These are phyloP conservation scores for Drosophila kambysellisi DNA, from an alignment of 2,888 invertebrate genomes.

Conservation along the genomic window DNA sequence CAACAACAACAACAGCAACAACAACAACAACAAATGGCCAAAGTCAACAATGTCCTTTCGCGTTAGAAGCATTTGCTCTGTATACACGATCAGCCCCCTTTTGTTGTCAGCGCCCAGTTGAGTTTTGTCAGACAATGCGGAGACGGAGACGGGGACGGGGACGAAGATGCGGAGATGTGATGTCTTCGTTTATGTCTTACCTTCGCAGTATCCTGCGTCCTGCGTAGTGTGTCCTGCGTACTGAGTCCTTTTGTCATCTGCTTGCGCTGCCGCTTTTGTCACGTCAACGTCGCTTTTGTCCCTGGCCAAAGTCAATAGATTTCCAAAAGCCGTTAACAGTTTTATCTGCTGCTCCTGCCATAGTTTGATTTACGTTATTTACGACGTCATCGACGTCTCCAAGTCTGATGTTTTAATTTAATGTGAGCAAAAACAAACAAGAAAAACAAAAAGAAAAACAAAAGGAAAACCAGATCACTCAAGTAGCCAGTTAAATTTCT, in stretches of 20 bases:
- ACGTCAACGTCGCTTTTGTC: conserved; percentile 58
- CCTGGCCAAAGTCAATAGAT: conserved; percentile 70
- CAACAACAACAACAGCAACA: conserved; percentile 45
- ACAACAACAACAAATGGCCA: conserved; percentile 21
- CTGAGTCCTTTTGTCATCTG: conserved; percentile 43
- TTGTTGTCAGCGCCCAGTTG: conserved; percentile 68
- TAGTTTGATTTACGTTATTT: conserved; percentile 63
- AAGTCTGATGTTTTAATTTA: conserved; percentile 60
- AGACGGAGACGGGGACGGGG: conserved; percentile 65
- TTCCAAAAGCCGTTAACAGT: conserved; percentile 66
- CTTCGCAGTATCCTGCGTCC: conserved; percentile 13
- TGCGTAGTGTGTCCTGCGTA: conserved; percentile 10
- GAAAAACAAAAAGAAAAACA: neutral
- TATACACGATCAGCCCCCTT: conserved; percentile 82
- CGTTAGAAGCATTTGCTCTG: conserved; percentile 38
- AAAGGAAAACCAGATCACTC: conserved; percentile 25
- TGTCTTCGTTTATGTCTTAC: conserved; percentile 40
- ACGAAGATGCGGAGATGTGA: conserved; percentile 48
- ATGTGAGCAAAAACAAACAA: conserved; percentile 8
- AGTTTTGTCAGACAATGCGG: conserved; percentile 73
- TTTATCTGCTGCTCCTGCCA: conserved; percentile 37
- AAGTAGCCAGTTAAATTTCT: conserved; percentile 10
- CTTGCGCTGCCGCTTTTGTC: conserved; percentile 60
- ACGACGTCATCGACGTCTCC: conserved; percentile 61
- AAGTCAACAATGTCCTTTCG: conserved; percentile 62